Percentiles rank a stretch among this genome's conserved stretches.
Conservation (phyloP, 92 coral and sea anemone genomes). For the Heliopora coerulea region DNA sequence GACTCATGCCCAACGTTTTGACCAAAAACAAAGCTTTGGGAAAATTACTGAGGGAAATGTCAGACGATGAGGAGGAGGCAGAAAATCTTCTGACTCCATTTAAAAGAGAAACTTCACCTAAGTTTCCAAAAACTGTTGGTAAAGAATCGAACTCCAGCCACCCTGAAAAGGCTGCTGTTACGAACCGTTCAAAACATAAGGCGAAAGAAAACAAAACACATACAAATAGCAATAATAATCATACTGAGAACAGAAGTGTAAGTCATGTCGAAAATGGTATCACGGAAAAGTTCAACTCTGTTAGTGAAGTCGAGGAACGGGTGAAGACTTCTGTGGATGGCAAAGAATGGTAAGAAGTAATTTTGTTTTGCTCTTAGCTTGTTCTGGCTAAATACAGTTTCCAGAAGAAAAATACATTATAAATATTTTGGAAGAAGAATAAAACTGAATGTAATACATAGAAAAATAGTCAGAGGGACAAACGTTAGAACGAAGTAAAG, state of each 20-base stretch:
- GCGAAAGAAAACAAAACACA: background rate
- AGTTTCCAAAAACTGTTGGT: slow-evolving; percentile 1
- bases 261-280: slow-evolving; percentile 1
- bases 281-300: background rate
- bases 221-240: slow-evolving; percentile 53
- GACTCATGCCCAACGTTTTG: slow-evolving; percentile 35
- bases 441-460: too few species aligned
- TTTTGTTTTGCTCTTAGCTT: background rate
- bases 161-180: background rate
- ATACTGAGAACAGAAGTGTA: slow-evolving; percentile 61
- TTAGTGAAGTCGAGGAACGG: background rate
- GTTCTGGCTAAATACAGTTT: too few species aligned
- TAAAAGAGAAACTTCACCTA: slow-evolving; percentile 24
- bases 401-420: too few species aligned
- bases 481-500: too few species aligned
- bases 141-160: background rate
- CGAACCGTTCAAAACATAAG: background rate
- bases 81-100: slow-evolving; percentile 70
- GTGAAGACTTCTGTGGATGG: background rate
- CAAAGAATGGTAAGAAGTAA: slow-evolving; percentile 13
- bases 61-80: slow-evolving; percentile 69
- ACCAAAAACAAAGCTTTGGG: slow-evolving; percentile 79
- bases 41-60: slow-evolving; percentile 72
- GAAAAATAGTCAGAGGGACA: too few species aligned
- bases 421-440: too few species aligned